Evolutionary conservation across 2,797 vertebrate species (phyloP).

Genomic region (Gastrophryne carolinensis): DNA sequence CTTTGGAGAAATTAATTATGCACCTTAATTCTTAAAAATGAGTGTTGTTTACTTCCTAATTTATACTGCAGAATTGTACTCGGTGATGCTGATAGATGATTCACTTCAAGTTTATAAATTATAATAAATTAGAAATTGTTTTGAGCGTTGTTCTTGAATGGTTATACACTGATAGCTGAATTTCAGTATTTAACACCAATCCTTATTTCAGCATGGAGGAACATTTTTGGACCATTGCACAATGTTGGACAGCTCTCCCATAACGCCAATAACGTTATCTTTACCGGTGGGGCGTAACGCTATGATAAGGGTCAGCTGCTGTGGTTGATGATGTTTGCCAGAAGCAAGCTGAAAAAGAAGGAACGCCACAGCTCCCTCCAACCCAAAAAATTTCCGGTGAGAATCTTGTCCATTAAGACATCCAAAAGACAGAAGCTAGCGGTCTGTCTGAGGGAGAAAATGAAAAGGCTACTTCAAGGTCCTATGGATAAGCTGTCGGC

Average conservation of each 20-base stretch:
- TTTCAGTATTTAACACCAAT: conserved; percentile 61
- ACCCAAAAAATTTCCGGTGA: conserved; percentile 66
- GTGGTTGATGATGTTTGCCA: conserved; percentile 75
- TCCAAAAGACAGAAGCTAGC: conserved; percentile 68
- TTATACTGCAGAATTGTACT: background rate
- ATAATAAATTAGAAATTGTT: too few species aligned
- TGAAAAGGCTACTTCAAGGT: conserved; percentile 75
- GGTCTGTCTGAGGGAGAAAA: conserved; percentile 66
- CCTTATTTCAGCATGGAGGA: conserved; percentile 63
- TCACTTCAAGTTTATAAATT: too few species aligned
- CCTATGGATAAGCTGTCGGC: conserved; percentile 65
- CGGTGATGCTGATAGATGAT: background rate
- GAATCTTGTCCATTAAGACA: conserved; percentile 66
- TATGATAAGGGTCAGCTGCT: conserved; percentile 61
- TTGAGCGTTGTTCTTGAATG: background rate
- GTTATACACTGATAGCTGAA: background rate
- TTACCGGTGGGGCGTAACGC: conserved; percentile 55
- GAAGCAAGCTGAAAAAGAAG: conserved; percentile 71
- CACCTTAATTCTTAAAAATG: too few species aligned
- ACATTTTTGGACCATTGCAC: conserved; percentile 59
- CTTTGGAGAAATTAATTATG: too few species aligned
- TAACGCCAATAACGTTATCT: too few species aligned
- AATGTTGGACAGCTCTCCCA: conserved; percentile 57
- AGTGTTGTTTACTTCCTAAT: too few species aligned
- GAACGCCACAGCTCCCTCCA: conserved; percentile 67